Evolutionary conservation across 2,888 invertebrate species (phyloP).

Genomic region (Latrodectus elegans): DNA sequence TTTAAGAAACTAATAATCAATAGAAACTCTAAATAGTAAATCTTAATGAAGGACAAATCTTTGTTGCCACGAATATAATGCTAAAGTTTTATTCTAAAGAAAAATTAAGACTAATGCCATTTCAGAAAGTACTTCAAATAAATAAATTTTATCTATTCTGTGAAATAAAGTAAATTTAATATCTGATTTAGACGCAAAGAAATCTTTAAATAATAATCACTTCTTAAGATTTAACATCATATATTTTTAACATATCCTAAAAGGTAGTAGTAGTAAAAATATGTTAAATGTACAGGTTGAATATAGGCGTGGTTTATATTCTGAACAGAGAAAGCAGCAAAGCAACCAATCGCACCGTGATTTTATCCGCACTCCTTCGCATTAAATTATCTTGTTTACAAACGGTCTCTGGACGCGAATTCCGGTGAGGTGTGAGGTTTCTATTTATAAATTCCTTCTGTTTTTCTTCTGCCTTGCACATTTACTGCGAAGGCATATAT

Average conservation of each 20-base stretch:
- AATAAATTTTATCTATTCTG: background rate
- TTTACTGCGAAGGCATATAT: constrained; percentile 33
- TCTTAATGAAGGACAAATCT: constrained; percentile 32
- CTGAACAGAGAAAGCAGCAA: background rate
- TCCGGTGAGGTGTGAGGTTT: background rate
- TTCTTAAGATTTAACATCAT: no score
- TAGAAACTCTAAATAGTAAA: background rate
- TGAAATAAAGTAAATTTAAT: no score
- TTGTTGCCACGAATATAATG: constrained; percentile 22
- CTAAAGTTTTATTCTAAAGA: background rate
- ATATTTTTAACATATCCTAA: background rate
- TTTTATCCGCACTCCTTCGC: background rate
- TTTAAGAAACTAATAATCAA: background rate
- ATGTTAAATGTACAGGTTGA: constrained; percentile 8
- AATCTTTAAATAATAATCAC: no score
- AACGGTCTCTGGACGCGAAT: background rate
- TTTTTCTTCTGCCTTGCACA: constrained; percentile 1
- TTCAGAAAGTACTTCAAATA: background rate
- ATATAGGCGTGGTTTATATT: constrained; percentile 17
- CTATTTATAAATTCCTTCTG: background rate
- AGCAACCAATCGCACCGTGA: constrained; percentile 8
- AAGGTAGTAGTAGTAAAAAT: background rate
- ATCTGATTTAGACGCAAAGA: no score
- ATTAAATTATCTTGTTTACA: background rate
- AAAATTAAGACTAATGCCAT: background rate